A percentile compares a stretch with the other conserved stretches of the same genome.
Conservation (phyloP, 1,140 invertebrate species). For the Triops cancriformis region DNA sequence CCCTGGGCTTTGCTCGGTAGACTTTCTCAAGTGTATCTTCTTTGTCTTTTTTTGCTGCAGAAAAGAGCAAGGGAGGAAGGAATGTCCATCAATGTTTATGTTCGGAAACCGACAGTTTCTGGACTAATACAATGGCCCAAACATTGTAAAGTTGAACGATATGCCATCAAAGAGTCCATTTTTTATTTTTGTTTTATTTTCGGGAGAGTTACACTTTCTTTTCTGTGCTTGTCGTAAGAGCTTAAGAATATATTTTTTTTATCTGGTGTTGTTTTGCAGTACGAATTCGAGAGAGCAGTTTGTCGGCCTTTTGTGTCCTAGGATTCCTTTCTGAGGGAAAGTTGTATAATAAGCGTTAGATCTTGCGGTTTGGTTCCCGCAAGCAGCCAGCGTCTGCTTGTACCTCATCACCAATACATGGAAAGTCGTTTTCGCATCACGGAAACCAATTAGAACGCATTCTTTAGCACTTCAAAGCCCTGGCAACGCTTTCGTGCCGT, state of each 20-base stretch:
- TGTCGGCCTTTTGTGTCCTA: too few relatives aligned
- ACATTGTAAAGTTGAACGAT: not conserved
- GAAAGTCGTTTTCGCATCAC: conserved; percentile 5
- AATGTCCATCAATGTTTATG: too few relatives aligned
- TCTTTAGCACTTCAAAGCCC: not conserved
- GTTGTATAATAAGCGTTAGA: not conserved
- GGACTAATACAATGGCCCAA: not conserved
- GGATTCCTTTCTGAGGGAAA: not conserved
- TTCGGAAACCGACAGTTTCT: not conserved
- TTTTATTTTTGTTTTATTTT: not conserved
- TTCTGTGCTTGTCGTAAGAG: too few relatives aligned
- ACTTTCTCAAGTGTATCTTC: not conserved
- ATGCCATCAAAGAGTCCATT: not conserved
- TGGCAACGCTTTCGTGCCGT: not conserved
- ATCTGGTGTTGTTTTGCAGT: too few relatives aligned
- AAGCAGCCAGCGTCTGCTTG: not conserved
- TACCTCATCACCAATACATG: not conserved
- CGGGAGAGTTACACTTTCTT: too few relatives aligned
- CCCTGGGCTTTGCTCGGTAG: not conserved
- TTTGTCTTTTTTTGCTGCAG: not conserved
- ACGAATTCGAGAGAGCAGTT: too few relatives aligned
- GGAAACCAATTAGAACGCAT: not conserved
- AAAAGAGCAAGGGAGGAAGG: too few relatives aligned
- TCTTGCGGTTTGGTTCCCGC: not conserved
- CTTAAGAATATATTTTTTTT: too few relatives aligned